Percentiles rank a stretch among this genome's conserved stretches.
These are phyloP conservation scores for Andrena dorsata DNA, from an alignment of 2,888 invertebrate species.

Conservation along the genomic window DNA sequence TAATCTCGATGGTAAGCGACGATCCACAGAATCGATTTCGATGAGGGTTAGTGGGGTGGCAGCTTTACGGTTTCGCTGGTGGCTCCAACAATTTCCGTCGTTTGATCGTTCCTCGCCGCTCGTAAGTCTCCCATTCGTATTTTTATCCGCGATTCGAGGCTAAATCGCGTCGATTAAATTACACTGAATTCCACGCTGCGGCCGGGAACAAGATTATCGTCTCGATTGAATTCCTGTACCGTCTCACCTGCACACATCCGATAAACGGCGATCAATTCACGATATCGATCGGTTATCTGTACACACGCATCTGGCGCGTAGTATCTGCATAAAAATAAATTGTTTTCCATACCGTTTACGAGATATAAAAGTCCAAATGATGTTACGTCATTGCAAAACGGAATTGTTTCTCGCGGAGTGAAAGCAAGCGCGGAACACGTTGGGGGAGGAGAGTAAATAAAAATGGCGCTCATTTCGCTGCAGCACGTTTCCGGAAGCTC, in stretches of 20 bases:
- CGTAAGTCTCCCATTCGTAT: conserved; percentile 49
- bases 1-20: conserved; percentile 49
- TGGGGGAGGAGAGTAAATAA: not conserved
- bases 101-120: conserved; percentile 64
- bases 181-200: not conserved
- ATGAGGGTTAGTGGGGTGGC: conserved; percentile 49
- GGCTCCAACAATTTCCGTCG: conserved; percentile 71
- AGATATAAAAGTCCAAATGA: not conserved
- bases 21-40: conserved; percentile 70
- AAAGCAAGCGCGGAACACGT: not conserved
- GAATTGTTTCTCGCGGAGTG: not conserved
- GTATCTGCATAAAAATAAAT: not conserved
- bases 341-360: not conserved
- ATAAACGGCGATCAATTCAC: too few species aligned
- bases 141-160: conserved; percentile 18
- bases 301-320: not conserved
- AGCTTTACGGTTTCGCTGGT: conserved; percentile 69
- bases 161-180: not conserved
- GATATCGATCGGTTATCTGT: too few species aligned
- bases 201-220: too few species aligned
- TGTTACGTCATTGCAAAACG: not conserved
- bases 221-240: too few species aligned
- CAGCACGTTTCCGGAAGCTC: not conserved
- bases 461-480: not conserved
- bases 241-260: too few species aligned